A percentile compares a stretch with the other conserved stretches of the same genome.
Conservation (phyloP, 2,888 invertebrate species). For the Brachyptera putata region DNA sequence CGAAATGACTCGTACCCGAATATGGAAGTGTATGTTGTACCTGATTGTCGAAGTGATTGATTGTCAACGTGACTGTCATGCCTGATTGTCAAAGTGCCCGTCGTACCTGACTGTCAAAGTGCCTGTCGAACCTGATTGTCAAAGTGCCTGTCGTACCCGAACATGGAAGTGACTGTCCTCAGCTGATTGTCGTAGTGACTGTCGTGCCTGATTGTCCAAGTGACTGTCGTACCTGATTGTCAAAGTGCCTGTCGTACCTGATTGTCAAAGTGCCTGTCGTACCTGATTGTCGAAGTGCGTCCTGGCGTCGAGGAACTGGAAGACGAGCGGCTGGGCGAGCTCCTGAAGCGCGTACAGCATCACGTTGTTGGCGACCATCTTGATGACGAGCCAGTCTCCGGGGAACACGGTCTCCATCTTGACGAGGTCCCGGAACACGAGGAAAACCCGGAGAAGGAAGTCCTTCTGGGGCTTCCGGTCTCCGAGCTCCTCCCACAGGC, state of each 20-base stretch:
- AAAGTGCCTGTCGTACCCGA: slow-evolving; percentile 39
- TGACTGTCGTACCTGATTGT: slow-evolving; percentile 13
- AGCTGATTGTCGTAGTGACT: too few relatives aligned
- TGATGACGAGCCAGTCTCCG: slow-evolving; percentile 85
- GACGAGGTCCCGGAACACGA: slow-evolving; percentile 74
- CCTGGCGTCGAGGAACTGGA: slow-evolving; percentile 69
- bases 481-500: slow-evolving; percentile 74
- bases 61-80: too few relatives aligned
- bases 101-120: too few relatives aligned
- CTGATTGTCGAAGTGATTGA: too few relatives aligned
- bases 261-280: background rate
- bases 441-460: slow-evolving; percentile 75
- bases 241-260: slow-evolving; percentile 9
- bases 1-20: too few relatives aligned
- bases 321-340: slow-evolving; percentile 80
- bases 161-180: too few relatives aligned
- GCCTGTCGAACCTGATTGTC: slow-evolving; percentile 14
- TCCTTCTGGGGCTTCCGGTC: slow-evolving; percentile 81
- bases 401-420: slow-evolving; percentile 72
- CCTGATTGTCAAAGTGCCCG: too few relatives aligned
- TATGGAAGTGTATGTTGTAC: too few relatives aligned
- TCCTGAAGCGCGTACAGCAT: slow-evolving; percentile 81
- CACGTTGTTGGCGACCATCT: slow-evolving; percentile 82
- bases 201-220: slow-evolving; percentile 80
- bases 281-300: slow-evolving; percentile 75